A percentile compares a stretch with the other conserved stretches of the same genome.
phyloP scores from a whole-genome alignment of 2,113 vertebrate species.

The Poecilia latipinna region DNA sequence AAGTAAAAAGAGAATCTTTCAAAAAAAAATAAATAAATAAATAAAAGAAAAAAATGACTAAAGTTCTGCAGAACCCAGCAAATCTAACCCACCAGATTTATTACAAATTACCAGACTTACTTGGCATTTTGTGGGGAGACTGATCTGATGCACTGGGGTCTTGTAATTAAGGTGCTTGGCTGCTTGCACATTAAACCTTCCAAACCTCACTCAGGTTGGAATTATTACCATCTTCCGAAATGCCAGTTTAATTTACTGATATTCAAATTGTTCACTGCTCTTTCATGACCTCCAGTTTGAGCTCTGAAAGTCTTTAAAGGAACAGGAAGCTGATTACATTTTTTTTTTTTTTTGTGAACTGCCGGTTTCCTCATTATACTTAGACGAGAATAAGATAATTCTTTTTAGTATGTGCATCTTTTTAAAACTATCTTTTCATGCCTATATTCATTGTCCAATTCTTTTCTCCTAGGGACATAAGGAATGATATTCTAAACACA shows the following conservation, averaged over 20 bases:
- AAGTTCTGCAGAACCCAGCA: conserved; percentile 5
- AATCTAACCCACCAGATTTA: neutral
- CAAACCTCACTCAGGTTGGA: conserved; percentile 12
- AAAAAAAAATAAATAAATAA: too few species aligned
- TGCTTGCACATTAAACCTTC: conserved; percentile 15
- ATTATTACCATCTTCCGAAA: conserved; percentile 33
- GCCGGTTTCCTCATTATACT: conserved; percentile 14
- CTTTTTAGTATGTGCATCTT: conserved; percentile 1
- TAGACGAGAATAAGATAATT: neutral
- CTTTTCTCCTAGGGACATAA: conserved; percentile 7
- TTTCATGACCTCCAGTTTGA: conserved; percentile 20
- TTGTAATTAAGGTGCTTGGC: conserved; percentile 6
- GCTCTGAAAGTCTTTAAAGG: conserved; percentile 8
- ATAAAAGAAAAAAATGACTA: neutral
- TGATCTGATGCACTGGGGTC: neutral
- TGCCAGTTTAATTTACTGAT: conserved; percentile 43
- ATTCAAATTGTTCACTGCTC: conserved; percentile 37
- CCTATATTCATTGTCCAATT: neutral
- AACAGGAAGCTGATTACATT: conserved; percentile 15
- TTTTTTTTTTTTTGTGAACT: conserved; percentile 2
- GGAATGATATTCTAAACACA: conserved; percentile 18
- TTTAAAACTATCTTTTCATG: neutral
- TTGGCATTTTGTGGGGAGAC: conserved; percentile 1
- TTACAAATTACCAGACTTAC: conserved; percentile 6
- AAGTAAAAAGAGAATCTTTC: too few species aligned